Evolutionary conservation across 64 coral and sea anemone genomes (phyloP).

Genomic region (Stylophora pistillata): DNA sequence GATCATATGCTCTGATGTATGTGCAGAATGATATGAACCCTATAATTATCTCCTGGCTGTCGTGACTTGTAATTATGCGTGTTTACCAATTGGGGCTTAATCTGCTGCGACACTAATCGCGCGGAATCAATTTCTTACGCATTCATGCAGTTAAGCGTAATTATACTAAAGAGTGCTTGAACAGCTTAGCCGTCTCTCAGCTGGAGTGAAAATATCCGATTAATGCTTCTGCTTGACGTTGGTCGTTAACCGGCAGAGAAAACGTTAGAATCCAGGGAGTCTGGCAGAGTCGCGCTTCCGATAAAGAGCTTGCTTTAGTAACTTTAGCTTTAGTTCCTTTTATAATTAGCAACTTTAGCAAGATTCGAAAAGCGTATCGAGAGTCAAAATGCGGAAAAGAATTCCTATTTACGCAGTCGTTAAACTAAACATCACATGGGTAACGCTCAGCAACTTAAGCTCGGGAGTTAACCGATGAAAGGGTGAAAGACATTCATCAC

Average conservation of each 20-base stretch:
- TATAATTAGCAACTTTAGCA: background rate
- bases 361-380: background rate
- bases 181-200: too few relatives aligned
- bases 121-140: slow-evolving; percentile 14
- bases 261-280: background rate
- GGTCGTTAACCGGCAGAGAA: background rate
- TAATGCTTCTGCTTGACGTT: background rate
- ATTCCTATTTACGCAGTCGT: background rate
- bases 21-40: too few relatives aligned
- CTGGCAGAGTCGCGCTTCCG: background rate
- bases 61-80: background rate
- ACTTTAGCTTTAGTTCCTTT: too few relatives aligned
- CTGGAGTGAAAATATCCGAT: background rate
- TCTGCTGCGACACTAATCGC: too few relatives aligned
- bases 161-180: too few relatives aligned
- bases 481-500: background rate
- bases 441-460: too few relatives aligned
- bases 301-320: too few relatives aligned
- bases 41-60: too few relatives aligned
- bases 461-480: background rate
- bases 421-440: too few relatives aligned
- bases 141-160: background rate
- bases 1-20: too few relatives aligned
- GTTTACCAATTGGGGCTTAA: background rate
- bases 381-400: background rate